These are phyloP conservation scores for Pomatostomus ruficeps DNA, from an alignment of 2,113 vertebrate species.

Conservation along the genomic window DNA sequence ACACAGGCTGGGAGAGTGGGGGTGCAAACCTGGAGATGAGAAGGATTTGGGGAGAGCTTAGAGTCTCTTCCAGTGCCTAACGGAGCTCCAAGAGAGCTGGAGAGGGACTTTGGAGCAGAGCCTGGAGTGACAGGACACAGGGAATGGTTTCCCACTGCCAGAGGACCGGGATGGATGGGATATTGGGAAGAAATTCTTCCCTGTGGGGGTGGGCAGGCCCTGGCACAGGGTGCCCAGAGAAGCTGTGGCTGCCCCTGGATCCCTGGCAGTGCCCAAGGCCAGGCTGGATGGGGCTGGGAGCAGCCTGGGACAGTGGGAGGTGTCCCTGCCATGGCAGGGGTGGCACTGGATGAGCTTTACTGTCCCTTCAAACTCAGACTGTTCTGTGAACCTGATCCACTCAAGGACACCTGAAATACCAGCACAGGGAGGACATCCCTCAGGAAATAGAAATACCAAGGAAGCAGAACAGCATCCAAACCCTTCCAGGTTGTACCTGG, in stretches of 20 bases:
- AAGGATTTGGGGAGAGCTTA: not conserved
- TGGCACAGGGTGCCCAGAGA: not conserved
- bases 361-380: not conserved
- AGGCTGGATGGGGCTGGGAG: not conserved
- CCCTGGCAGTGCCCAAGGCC: not conserved
- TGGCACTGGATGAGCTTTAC: rapidly evolving
- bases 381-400: not conserved
- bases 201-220: rapidly evolving
- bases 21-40: not conserved
- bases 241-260: not conserved
- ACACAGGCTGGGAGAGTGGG: not conserved
- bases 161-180: not conserved
- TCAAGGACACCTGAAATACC: not conserved
- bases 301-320: rapidly evolving
- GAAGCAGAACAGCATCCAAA: not conserved
- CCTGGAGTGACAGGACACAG: rapidly evolving
- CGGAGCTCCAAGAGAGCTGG: not conserved
- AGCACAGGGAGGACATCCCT: not conserved
- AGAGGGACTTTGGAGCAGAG: not conserved
- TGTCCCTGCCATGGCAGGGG: not conserved
- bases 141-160: not conserved
- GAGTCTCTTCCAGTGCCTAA: not conserved
- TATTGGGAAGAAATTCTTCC: rapidly evolving
- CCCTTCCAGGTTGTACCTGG: not conserved
- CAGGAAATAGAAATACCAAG: not conserved